Base-by-base conservation (phyloP, 2,888 invertebrate genomes). In the Eilema griseolum region DNA sequence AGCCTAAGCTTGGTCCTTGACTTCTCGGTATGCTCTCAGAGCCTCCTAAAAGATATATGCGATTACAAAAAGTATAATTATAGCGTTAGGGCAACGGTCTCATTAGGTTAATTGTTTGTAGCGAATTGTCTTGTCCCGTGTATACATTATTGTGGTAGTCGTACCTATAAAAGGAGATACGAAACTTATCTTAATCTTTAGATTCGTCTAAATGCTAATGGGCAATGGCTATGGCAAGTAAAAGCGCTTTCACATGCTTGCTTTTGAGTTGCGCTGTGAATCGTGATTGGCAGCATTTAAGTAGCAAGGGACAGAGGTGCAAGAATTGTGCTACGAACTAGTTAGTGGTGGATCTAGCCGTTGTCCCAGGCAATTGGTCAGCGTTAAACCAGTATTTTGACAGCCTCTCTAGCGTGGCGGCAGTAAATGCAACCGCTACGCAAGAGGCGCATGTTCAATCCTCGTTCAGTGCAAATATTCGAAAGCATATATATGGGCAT, bases 1-100 rank as follows among this genome's bases (percentile, higher is more conserved):
- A 62, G 59, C 66, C 78, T 76, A 83, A 83, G 80, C 63, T 71
- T 26, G 52, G 73, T 73, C 82, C 83, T 86, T 86, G 84, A 83
- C 81, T 83, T 80, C 72, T 79, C 70, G 46, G 57, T 61, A 23
- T 64, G 67, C 60, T 75, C 59, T 74, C 75, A 78, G 77, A 74
- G 77, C 72, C 69, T 74, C 64, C 60, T n/a, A 61, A 56, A 77
- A 80, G 70, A 81, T 82, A 73, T 77, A 82, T 62, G 75, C 67
- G 69, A 64, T 70, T 67, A 28, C 28, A 60, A 64, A 61, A 57
- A 24, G 67, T 67, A 24, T 33, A 37, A 24, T 67, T 61, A 31
- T 31, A 33, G 46, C 20, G 14, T 52, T 23, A 52, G 52, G 28
- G 14, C 8, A 26, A 28, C 23, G 26, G 41, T 11, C 46, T 24